Evolutionary conservation across 2,888 invertebrate genomes (phyloP), one percentile per base, ranked within the genome.

Genomic region (Caenorhabditis sp.): DNA sequence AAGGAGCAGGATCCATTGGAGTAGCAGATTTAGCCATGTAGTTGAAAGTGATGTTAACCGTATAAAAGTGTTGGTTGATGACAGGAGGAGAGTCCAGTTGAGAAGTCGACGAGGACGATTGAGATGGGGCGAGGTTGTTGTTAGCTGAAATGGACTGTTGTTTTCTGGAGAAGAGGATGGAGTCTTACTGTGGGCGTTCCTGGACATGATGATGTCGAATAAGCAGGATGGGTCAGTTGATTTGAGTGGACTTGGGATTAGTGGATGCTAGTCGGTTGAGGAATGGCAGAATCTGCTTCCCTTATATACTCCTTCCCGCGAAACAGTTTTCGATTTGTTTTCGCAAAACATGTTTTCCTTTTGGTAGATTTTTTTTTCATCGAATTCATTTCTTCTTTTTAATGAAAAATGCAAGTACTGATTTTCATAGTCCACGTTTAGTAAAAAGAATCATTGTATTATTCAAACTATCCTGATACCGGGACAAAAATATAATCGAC

Each of bases 181-280:
- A 49, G 49, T 24, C 47, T 47, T 19, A 59, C 56, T 58, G 41
- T 58, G 10, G 31, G 51, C 61, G 35, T 38, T 75, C 74, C 74
- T 75, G 74, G 74, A 75, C 74, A 75, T 75, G 31, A 12, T 54
- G 56, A 58, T 75, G 74, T 66, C 74, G 41, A 56, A 47, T 74
- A 75, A 75, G 74, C 74, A 75, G 74, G 74, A 75, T 10, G 16
- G 16, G 56, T 61, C 24, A 73, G 73, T 74, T 54, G 51, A 56
- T 47, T 14, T 47, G 26, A 66, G 47, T 64, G 26, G 64, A 64
- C 19, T 38, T 5, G 16, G 44, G n/a, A n/a, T 51, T 66, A 66
- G 66, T 66, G 12, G 66, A 26, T 31, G 26, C 28, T 22, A 61
- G 35, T 61, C 12, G 19, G 47, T 31, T 49, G 66, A 5, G 24